Base-by-base conservation (phyloP, 2,888 invertebrate genomes). In the Meganola albula region DNA sequence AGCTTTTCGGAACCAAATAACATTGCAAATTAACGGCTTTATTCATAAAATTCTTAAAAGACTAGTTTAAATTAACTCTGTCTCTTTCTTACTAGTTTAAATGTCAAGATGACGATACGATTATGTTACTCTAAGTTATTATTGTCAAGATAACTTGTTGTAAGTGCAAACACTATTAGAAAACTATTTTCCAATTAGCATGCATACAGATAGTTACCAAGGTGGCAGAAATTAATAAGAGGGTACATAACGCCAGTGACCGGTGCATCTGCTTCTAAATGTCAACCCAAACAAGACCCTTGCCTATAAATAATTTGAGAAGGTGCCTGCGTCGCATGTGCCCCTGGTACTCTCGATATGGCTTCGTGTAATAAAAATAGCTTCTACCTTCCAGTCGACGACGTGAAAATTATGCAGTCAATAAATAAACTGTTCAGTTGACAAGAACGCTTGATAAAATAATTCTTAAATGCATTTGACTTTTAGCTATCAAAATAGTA, bases 241-340 rank as follows among this genome's bases (percentile, higher is more conserved):
- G 72, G 58, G 47, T 55, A 56, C 53, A 53, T 54, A 56, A 60
- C 58, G 61, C 62, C 53, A 45, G 44, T 44, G 47, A 44, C 52
- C 44, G 42, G 44, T 54, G 55, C 79, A 78, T 79, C 75, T 75
- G 77, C 76, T 58, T 68, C 63, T 76, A 78, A 79, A 80, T 79
- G 78, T 77, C 79, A 80, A 74, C 66, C 63, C 56, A 58, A 64
- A 68, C 72, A 58, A 63, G 71, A 69, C 59, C 55, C 48, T 47
- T 53, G 62, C 67, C 73, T 77, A 78, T 78, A 77, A 77, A 78
- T 80, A 78, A 79, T 79, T 78, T 75, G 70, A 74, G 74, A 58
- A 58, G 58, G 64, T 70, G 61, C 61, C 54, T 63, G 51, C 52
- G 44, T 48, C 55, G 61, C 52, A 45, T 69, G 62, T 62, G 54